Evolutionary conservation across 2,888 invertebrate species (phyloP), one percentile per base, ranked within the genome.

Genomic region (Drosophila kambysellisi): DNA sequence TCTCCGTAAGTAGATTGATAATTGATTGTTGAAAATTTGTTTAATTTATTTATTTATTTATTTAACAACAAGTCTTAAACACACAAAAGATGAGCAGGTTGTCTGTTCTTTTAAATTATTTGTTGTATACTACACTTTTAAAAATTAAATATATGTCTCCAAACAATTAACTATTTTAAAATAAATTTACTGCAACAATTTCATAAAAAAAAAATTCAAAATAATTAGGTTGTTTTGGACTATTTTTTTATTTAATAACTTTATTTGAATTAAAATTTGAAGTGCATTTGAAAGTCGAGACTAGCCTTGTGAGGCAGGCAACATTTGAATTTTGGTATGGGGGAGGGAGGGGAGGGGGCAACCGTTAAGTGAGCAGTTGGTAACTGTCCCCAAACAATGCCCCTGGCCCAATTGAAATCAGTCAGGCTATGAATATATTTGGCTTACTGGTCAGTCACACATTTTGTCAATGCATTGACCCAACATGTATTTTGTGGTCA

Each of bases 401-500:
- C 66, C 60, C 17, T n/a, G 41, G 54, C 39, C 57, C 63, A 65
- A 62, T 68, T 76, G 79, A 84, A 73, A 79, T 82, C 73, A 52
- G 83, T 70, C 71, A 53, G 75, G 79, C 75, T 76, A 89, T 85
- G 90, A 85, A 85, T 85, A 85, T 89, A 88, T 89, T 88, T 85
- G 66, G 70, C 52, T 73, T 67, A 65, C 70, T 71, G 63, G 67
- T 25, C 79, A 64, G 65, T 64, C 58, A 60, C 58, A 67, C 70
- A 69, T 83, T 81, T 75, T 81, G 76, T 76, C 87, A 84, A 84
- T 78, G 85, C 85, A 89, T 78, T 88, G 83, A 85, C 88, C 85
- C 86, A 82, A 73, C 81, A 79, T 82, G 88, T 82, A 85, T 80
- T 85, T 72, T 84, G 89, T 88, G 84, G 84, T 85, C 89, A 88